Conservation (phyloP, 2,113 vertebrate species). For the Campylomormyrus tamandua region DNA sequence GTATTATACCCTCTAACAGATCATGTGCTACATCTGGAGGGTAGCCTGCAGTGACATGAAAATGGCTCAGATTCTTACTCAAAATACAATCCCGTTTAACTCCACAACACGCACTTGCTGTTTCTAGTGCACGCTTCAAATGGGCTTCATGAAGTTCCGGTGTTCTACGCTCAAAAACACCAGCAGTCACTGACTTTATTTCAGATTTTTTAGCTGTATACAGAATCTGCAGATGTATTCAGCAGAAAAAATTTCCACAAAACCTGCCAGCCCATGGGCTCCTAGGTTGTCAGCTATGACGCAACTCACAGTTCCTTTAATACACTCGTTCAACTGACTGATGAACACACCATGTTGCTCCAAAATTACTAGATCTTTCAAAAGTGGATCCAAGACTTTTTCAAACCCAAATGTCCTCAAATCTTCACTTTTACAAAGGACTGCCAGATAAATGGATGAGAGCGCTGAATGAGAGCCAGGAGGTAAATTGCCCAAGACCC, state of each 20-base stretch:
- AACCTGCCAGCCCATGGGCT: not conserved
- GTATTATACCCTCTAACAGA: no score
- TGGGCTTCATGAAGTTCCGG: not conserved
- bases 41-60: no score
- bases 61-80: not conserved
- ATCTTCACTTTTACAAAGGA: constrained; percentile 1
- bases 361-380: not conserved
- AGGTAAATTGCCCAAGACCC: not conserved
- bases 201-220: constrained; percentile 6
- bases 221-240: constrained; percentile 3
- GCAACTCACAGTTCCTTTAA: not conserved
- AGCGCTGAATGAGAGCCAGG: not conserved
- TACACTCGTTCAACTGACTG: not conserved
- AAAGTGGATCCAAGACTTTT: constrained; percentile 1
- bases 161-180: not conserved
- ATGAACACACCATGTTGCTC: not conserved
- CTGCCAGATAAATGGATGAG: constrained; percentile 1
- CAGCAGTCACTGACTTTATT: not conserved
- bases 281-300: not conserved
- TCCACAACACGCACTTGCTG: not conserved
- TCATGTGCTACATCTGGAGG: no score
- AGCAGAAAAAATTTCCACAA: not conserved
- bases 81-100: not conserved
- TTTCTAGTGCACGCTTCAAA: not conserved
- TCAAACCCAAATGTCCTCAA: not conserved